Evolutionary conservation across 2,113 vertebrate species (phyloP).

Genomic region (Bagarius yarrelli): DNA sequence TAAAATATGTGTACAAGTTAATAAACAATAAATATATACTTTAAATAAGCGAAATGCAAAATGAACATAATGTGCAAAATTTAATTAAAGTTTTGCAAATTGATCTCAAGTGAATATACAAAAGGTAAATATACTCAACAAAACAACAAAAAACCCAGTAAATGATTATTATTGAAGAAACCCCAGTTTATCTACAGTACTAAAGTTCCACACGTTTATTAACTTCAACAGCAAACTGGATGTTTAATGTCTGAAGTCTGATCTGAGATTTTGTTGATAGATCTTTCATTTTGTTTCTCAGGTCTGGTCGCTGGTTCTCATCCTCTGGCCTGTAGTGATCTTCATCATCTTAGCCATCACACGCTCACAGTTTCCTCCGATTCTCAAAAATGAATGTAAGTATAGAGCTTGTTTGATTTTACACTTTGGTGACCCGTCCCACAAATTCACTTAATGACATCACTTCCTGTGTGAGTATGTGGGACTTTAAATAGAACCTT

Average conservation of each 20-base stretch:
- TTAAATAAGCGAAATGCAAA: too few species aligned
- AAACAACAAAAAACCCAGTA: too few species aligned
- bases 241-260: neutral
- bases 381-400: constrained; percentile 80
- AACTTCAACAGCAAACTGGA: neutral
- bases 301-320: constrained; percentile 87
- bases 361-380: constrained; percentile 80
- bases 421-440: neutral
- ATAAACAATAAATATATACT: too few species aligned
- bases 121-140: too few species aligned
- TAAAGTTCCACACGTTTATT: neutral
- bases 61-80: too few species aligned
- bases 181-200: too few species aligned
- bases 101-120: too few species aligned
- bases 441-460: neutral
- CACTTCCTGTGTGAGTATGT: neutral
- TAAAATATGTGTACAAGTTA: too few species aligned
- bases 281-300: constrained; percentile 69
- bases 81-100: too few species aligned
- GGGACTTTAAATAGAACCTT: too few species aligned
- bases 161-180: too few species aligned
- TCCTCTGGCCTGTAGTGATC: constrained; percentile 88
- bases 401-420: constrained; percentile 42
- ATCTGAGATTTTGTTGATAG: neutral
- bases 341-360: constrained; percentile 91